These are phyloP conservation scores for Cryptus viduatorius DNA, from an alignment of 2,888 invertebrate species.

Conservation along the genomic window DNA sequence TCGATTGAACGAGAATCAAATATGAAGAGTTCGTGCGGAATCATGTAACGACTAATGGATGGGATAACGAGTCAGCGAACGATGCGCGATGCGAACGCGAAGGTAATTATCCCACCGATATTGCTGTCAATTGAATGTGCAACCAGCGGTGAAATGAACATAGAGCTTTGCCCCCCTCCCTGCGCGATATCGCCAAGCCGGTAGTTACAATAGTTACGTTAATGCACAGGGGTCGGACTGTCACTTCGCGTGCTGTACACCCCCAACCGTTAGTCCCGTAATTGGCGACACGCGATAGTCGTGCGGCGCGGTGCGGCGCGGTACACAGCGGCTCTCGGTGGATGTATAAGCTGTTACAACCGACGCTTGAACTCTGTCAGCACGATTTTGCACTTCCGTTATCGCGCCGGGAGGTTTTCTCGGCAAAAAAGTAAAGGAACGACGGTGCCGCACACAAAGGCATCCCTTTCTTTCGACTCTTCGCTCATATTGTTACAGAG, in stretches of 20 bases:
- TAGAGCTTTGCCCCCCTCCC: neutral
- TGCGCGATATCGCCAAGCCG: constrained; percentile 34
- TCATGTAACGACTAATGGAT: neutral
- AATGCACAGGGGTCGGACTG: constrained; percentile 26
- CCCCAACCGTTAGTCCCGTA: constrained; percentile 66
- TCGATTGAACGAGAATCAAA: too few species aligned
- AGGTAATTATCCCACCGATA: constrained; percentile 22
- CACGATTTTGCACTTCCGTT: constrained; percentile 60
- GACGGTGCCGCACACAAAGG: constrained; percentile 3
- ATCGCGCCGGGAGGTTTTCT: constrained; percentile 36
- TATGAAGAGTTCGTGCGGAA: neutral
- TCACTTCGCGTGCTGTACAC: constrained; percentile 48
- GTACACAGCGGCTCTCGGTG: constrained; percentile 26
- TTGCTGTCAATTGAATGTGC: constrained; percentile 27
- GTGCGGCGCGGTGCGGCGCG: constrained; percentile 43
- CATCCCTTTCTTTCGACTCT: neutral
- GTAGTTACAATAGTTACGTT: constrained; percentile 17
- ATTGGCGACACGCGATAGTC: constrained; percentile 76
- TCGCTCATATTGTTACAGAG: neutral
- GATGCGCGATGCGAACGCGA: neutral
- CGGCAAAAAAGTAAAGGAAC: constrained; percentile 14
- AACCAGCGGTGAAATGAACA: constrained; percentile 4
- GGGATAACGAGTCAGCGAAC: neutral
- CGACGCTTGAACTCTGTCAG: constrained; percentile 54
- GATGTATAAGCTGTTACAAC: constrained; percentile 39